A percentile compares a stretch with the other conserved stretches of the same genome.
Evolutionary conservation across 2,113 vertebrate genomes (phyloP).

Genomic region (Ameiurus melas): DNA sequence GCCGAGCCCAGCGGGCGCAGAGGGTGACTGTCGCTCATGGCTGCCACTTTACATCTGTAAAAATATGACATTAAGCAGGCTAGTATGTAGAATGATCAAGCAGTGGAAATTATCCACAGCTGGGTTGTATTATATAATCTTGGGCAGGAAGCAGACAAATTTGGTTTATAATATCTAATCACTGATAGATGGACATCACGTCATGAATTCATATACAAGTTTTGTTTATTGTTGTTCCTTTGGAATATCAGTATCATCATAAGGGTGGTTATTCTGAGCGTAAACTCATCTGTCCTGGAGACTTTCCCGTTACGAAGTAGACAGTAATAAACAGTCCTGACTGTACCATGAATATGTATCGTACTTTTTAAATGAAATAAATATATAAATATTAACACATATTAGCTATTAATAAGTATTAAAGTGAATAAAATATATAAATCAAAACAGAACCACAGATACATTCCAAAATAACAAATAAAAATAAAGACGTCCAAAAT

Average conservation of each 20-base stretch:
- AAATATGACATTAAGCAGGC: background rate
- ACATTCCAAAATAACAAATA: too few species aligned
- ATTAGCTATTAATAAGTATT: too few species aligned
- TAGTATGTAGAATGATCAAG: background rate
- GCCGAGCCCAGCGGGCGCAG: conserved; percentile 88
- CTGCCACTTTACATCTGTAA: conserved; percentile 67
- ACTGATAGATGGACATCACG: background rate
- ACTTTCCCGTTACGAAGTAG: too few species aligned
- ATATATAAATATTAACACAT: too few species aligned
- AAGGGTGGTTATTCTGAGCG: background rate
- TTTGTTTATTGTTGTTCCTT: background rate
- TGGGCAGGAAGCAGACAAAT: background rate
- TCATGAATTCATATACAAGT: background rate
- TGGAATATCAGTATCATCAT: background rate
- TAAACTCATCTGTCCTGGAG: too few species aligned
- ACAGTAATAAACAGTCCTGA: too few species aligned
- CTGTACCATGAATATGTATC: too few species aligned
- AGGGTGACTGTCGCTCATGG: conserved; percentile 97
- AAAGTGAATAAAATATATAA: too few species aligned
- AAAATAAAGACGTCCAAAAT: too few species aligned
- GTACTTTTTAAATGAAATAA: too few species aligned
- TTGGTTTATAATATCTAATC: background rate
- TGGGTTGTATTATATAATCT: background rate
- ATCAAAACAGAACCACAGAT: too few species aligned
- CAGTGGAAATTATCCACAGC: background rate